A percentile compares a stretch with the other conserved stretches of the same genome.
Conservation (phyloP, 2,797 vertebrate species). For the Valencia hispanica region DNA sequence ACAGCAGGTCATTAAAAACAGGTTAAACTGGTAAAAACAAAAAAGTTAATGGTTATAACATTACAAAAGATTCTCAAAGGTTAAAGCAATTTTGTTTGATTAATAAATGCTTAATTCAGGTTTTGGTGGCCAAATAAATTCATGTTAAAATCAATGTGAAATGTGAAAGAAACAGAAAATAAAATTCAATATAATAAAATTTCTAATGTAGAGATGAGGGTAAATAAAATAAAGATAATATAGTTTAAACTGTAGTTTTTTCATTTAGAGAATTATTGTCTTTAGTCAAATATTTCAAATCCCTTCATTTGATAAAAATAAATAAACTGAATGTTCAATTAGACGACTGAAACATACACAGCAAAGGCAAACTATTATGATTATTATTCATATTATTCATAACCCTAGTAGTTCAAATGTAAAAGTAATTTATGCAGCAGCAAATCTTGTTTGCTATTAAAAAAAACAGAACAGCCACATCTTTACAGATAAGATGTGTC, state of each 20-base stretch:
- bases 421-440: background rate
- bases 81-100: background rate
- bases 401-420: background rate
- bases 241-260: background rate
- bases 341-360: background rate
- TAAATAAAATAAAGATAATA: background rate
- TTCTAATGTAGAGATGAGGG: background rate
- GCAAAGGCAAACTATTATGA: background rate
- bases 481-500: too few relatives aligned
- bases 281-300: background rate
- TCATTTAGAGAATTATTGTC: background rate
- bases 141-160: background rate
- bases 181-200: background rate
- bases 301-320: background rate
- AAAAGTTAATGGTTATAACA: background rate
- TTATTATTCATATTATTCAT: too few relatives aligned
- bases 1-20: slow-evolving; percentile 65
- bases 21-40: slow-evolving; percentile 47
- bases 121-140: background rate
- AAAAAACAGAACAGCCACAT: too few relatives aligned
- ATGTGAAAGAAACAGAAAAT: background rate
- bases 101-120: background rate
- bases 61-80: slow-evolving; percentile 14
- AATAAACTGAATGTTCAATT: background rate
- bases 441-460: too few relatives aligned